These are phyloP conservation scores for Corythaixoides concolor DNA, from an alignment of 2,113 vertebrate species.

Conservation along the genomic window DNA sequence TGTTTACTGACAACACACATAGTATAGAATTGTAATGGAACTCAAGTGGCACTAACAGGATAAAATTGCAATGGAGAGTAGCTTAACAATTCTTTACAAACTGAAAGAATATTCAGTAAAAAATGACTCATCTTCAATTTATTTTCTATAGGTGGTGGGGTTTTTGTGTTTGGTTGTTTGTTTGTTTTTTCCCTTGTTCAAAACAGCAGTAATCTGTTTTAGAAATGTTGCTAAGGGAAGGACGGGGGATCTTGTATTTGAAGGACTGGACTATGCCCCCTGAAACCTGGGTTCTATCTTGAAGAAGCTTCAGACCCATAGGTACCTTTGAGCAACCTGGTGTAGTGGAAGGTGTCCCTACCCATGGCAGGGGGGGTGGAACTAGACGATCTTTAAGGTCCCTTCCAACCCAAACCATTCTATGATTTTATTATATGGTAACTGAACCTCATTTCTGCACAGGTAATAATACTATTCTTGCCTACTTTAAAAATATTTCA, in stretches of 20 bases:
- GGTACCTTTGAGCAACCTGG: no score
- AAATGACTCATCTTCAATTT: neutral
- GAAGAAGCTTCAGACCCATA: neutral
- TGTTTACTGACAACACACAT: neutral
- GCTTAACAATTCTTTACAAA: neutral
- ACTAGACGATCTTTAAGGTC: no score
- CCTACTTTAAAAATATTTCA: neutral
- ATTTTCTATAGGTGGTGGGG: neutral
- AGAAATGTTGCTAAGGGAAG: neutral
- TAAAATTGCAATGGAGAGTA: neutral
- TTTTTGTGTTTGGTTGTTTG: neutral
- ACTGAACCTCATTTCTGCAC: neutral
- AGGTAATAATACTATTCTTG: neutral
- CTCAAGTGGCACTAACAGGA: neutral
- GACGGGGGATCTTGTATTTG: neutral
- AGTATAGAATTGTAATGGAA: neutral
- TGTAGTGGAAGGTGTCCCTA: no score
- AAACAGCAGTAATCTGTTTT: neutral
- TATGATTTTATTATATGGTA: fast-evolving
- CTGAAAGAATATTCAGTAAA: neutral
- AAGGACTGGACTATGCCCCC: neutral
- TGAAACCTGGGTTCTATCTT: neutral
- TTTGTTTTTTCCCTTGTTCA: neutral
- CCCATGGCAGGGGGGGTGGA: no score
- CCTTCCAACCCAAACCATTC: no score